A percentile compares a stretch with the other conserved stretches of the same genome.
phyloP scores from a whole-genome alignment of 2,797 vertebrate genomes.

The Leptodactylus fallax region DNA sequence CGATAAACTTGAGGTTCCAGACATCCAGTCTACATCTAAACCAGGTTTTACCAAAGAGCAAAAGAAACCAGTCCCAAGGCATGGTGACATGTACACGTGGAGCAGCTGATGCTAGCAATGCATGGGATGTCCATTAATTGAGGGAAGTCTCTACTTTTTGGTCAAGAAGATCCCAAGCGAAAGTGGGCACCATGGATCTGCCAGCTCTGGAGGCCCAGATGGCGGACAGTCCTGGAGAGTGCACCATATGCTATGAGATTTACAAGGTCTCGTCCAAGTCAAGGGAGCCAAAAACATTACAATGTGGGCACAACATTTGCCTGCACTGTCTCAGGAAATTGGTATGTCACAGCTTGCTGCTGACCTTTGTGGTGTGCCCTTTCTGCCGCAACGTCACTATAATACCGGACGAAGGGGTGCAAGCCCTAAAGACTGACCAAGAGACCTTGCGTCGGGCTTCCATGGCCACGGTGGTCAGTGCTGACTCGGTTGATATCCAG shows the following conservation, averaged over 20 bases:
- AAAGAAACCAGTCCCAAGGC: neutral
- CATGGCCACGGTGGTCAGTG: fast-evolving
- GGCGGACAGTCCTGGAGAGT: conserved; percentile 51
- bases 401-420: conserved; percentile 62
- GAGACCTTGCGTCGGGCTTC: fast-evolving
- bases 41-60: neutral
- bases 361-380: conserved; percentile 70
- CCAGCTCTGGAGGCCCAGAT: neutral
- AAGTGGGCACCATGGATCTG: conserved; percentile 40
- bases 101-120: neutral
- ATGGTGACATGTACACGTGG: neutral
- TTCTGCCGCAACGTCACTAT: conserved; percentile 71
- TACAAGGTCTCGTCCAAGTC: neutral
- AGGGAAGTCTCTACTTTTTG: neutral
- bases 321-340: conserved; percentile 67
- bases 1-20: neutral
- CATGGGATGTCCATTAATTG: conserved; percentile 37
- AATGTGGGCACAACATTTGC: conserved; percentile 70
- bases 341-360: neutral
- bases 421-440: conserved; percentile 49
- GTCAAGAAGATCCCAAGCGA: neutral
- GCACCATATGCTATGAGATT: conserved; percentile 71
- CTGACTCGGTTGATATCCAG: neutral
- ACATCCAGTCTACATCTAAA: neutral
- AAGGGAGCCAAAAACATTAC: conserved; percentile 64